phyloP scores from a whole-genome alignment of 1,140 invertebrate genomes.

The Teleopsis dalmanni region DNA sequence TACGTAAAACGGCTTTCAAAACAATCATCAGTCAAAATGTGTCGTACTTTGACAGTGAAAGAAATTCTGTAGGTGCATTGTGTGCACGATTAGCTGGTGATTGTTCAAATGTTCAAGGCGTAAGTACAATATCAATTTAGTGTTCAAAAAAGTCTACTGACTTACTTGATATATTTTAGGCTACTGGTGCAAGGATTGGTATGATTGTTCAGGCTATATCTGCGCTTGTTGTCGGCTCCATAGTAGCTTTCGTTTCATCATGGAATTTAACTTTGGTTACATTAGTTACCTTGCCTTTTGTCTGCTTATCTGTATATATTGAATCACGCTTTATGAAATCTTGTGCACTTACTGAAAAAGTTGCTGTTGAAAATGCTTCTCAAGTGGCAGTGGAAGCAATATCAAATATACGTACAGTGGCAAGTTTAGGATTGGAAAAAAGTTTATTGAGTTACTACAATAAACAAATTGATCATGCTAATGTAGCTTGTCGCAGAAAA shows the following conservation, averaged over 20 bases:
- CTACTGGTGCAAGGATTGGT: constrained; percentile 29
- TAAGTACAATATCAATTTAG: no score
- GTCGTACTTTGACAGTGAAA: constrained; percentile 69
- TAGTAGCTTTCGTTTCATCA: constrained; percentile 71
- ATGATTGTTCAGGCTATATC: constrained; percentile 60
- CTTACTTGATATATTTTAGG: no score
- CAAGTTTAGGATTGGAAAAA: constrained; percentile 76
- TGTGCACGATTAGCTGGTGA: constrained; percentile 72
- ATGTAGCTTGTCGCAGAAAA: constrained; percentile 60
- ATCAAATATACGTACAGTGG: constrained; percentile 72
- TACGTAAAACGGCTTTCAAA: constrained; percentile 56
- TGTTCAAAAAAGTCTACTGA: no score
- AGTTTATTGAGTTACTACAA: constrained; percentile 65
- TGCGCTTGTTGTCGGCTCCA: constrained; percentile 62
- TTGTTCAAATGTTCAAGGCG: constrained; percentile 72
- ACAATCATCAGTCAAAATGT: constrained; percentile 70
- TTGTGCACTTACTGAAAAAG: constrained; percentile 55
- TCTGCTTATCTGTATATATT: constrained; percentile 60
- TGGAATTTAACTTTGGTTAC: constrained; percentile 87
- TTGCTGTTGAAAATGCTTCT: constrained; percentile 62
- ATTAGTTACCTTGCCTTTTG: constrained; percentile 69
- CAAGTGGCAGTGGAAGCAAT: constrained; percentile 81
- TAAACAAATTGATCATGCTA: constrained; percentile 55
- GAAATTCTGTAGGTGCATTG: constrained; percentile 69
- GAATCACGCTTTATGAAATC: constrained; percentile 63